Evolutionary conservation across 2,797 vertebrate genomes (phyloP), one percentile per base, ranked within the genome.

Genomic region (Periophthalmus magnuspinnatus): DNA sequence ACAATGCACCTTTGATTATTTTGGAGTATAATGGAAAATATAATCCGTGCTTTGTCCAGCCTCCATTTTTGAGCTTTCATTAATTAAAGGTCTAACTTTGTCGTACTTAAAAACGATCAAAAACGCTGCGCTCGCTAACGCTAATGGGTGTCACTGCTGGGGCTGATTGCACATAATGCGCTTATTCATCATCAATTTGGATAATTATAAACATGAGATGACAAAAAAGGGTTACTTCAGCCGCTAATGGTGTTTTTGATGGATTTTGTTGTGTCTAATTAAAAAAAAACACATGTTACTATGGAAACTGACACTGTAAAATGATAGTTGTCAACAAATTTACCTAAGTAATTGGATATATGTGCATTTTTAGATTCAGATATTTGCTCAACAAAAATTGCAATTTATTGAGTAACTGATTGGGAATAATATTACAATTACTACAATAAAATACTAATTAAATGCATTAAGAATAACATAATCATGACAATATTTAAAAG

Each of bases 101-200:
- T 58, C 70, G 47, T 50, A 36, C 13, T 7, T 64, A 45, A 50
- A 67, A 21, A 59, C 13, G 68, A 64, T 68, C 67, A 69, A 34
- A 64, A 45, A 72, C 22, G 61, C n/a, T 5, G 38, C 28, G 65
- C 77, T 70, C 77, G 67, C 64, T 69, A 68, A 83, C 60, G 32
- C 70, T 67, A 76, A 58, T 69, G 57, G 70, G 56, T 63, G 59
- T 75, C 68, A 70, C 66, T 71, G 58, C 67, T 64, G 59, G 34
- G 68, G 68, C 24, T 66, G 68, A 81, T 71, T 76, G 45, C 10
- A 32, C 36, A 33, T 62, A 57, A 81, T 47, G 48, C 48, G 34
- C 68, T 72, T 79, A 82, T 76, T 75, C 74, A 78, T 82, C 32
- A 41, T 56, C 33, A 52, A 69, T 66, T 71, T 52, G 65, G 33